Evolutionary conservation across 2,797 vertebrate species (phyloP).

Genomic region (Xyrichtys novacula): DNA sequence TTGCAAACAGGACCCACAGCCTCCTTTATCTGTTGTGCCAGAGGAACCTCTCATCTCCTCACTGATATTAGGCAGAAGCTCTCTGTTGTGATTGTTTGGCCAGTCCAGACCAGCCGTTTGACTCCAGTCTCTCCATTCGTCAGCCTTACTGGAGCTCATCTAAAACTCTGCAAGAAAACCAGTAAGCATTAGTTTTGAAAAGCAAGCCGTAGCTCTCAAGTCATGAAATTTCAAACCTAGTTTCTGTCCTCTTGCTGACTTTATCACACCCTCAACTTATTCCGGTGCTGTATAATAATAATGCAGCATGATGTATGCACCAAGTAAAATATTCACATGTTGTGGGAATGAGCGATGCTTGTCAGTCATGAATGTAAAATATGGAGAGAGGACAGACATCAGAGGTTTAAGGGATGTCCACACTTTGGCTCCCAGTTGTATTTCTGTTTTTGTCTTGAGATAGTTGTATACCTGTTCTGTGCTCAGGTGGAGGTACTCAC

Average conservation of each 20-base stretch:
- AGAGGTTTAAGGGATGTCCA: neutral
- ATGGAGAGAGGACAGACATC: neutral
- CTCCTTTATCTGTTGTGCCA: conserved; percentile 74
- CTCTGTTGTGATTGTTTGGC: no score
- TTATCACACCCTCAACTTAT: neutral
- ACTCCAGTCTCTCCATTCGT: no score
- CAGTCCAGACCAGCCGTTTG: no score
- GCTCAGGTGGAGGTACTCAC: conserved; percentile 1
- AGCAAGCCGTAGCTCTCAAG: neutral
- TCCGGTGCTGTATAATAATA: neutral
- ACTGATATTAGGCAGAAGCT: conserved; percentile 64
- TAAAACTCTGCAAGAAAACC: neutral
- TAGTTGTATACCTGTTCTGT: neutral
- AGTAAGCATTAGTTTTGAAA: neutral
- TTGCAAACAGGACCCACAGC: conserved; percentile 54
- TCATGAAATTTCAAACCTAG: neutral
- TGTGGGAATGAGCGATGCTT: neutral
- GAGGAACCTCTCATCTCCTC: conserved; percentile 67
- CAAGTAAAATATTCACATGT: conserved; percentile 28
- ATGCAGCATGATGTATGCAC: neutral
- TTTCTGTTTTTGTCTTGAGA: neutral
- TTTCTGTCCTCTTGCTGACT: neutral
- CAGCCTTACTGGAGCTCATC: no score
- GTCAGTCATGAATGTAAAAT: neutral
- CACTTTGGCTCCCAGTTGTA: neutral